phyloP scores from a whole-genome alignment of 2,113 vertebrate genomes.

The Dascyllus trimaculatus region DNA sequence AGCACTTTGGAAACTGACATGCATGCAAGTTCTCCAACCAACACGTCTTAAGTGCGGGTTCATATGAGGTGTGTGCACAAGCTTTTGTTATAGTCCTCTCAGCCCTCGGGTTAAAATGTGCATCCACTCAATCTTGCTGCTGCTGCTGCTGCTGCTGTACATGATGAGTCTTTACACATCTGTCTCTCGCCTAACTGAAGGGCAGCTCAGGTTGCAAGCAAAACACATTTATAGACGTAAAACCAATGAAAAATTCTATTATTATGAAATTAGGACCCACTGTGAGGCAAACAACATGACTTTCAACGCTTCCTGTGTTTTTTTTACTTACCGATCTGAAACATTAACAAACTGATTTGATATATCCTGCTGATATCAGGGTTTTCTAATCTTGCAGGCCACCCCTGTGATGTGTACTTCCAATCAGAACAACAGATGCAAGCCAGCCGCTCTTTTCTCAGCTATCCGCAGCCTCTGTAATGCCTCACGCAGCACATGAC shows the following conservation, averaged over 20 bases:
- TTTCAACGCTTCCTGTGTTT: background rate
- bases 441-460: slow-evolving; percentile 8
- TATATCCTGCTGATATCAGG: slow-evolving; percentile 22
- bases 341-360: slow-evolving; percentile 10
- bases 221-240: slow-evolving; percentile 14
- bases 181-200: slow-evolving; percentile 46
- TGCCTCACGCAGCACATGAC: slow-evolving; percentile 25
- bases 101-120: slow-evolving; percentile 59
- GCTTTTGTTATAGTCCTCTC: slow-evolving; percentile 49
- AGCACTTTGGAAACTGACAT: slow-evolving; percentile 41
- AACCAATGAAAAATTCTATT: background rate
- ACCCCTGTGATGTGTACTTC: slow-evolving; percentile 27
- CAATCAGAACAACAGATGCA: slow-evolving; percentile 17
- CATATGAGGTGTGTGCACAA: slow-evolving; percentile 40
- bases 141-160: background rate
- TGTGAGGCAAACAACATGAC: background rate
- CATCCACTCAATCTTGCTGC: slow-evolving; percentile 31
- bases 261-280: background rate
- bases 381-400: slow-evolving; percentile 23
- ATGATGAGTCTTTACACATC: slow-evolving; percentile 42
- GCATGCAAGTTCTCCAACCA: slow-evolving; percentile 16
- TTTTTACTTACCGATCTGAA: background rate
- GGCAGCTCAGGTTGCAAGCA: slow-evolving; percentile 5
- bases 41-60: slow-evolving; percentile 23
- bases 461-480: slow-evolving; percentile 18